Conservation (phyloP, 2,113 vertebrate genomes). For the Chamaea fasciata region DNA sequence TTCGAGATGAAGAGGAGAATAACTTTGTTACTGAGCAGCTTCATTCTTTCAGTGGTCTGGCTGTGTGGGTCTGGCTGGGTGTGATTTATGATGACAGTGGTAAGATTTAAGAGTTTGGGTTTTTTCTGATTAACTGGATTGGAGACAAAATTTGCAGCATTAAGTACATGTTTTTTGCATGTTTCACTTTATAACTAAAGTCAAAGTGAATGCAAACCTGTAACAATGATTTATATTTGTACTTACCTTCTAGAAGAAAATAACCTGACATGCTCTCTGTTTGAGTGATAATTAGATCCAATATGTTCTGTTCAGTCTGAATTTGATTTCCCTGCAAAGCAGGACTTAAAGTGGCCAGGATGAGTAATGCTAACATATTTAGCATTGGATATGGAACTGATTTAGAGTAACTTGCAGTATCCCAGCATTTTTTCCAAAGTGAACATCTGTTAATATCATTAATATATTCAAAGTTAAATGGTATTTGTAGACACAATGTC, state of each 20-base stretch:
- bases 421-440: not conserved
- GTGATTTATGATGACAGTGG: slow-evolving; percentile 76
- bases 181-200: not conserved
- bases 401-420: not conserved
- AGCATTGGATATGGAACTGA: not conserved
- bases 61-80: slow-evolving; percentile 85
- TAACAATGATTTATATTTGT: not conserved
- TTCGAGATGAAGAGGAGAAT: slow-evolving; percentile 87
- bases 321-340: slow-evolving; percentile 3
- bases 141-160: not conserved
- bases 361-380: not conserved
- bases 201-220: not conserved
- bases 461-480: not conserved
- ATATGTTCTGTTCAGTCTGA: not conserved
- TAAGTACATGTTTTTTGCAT: not conserved
- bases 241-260: not conserved
- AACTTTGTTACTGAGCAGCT: slow-evolving; percentile 83
- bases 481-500: not conserved
- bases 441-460: not conserved
- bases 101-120: slow-evolving; percentile 52
- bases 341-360: not conserved
- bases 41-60: slow-evolving; percentile 75
- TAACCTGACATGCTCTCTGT: not conserved
- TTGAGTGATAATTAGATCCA: not conserved
- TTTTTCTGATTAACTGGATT: not conserved